Conservation (phyloP, 2,888 invertebrate genomes). For the Drosophila fungiperda region DNA sequence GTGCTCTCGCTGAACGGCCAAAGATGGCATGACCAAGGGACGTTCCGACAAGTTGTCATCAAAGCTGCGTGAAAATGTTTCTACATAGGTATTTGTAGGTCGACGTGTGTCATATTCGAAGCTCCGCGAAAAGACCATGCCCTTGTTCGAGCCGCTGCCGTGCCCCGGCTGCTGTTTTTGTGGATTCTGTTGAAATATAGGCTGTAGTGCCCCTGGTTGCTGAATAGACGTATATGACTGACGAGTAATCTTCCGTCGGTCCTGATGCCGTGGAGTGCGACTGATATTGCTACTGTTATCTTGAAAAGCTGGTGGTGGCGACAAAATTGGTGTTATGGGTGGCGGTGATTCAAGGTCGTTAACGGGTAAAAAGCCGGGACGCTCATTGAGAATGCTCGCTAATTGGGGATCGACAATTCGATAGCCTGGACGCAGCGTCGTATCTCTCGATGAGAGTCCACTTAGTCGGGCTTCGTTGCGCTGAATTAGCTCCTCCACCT, state of each 20-base stretch:
- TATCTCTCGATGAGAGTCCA: conserved; percentile 60
- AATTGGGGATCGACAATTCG: conserved; percentile 84
- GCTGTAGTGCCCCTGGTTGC: conserved; percentile 48
- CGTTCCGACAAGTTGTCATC: conserved; percentile 84
- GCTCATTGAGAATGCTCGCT: conserved; percentile 84
- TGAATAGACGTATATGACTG: conserved; percentile 51
- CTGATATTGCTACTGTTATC: conserved; percentile 84
- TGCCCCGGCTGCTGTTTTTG: conserved; percentile 48
- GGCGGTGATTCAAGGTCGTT: conserved; percentile 86
- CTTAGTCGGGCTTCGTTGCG: conserved; percentile 82
- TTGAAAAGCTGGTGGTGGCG: conserved; percentile 90
- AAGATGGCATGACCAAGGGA: conserved; percentile 50
- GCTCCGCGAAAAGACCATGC: conserved; percentile 85
- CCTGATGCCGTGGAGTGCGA: conserved; percentile 71
- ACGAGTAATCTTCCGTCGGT: conserved; percentile 64
- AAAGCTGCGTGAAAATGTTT: conserved; percentile 85
- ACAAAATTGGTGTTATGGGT: conserved; percentile 89
- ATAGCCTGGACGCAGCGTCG: conserved; percentile 82
- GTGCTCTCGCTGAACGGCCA: conserved; percentile 78
- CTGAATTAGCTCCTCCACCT: conserved; percentile 85
- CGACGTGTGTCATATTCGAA: conserved; percentile 85
- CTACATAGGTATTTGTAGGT: conserved; percentile 81
- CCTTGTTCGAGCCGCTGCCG: conserved; percentile 65
- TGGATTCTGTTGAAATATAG: conserved; percentile 59
- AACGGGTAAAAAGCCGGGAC: conserved; percentile 85